These are phyloP conservation scores for Holothuria glaberrima DNA, from an alignment of 35 echinoderm and acorn worm genomes.

Conservation along the genomic window DNA sequence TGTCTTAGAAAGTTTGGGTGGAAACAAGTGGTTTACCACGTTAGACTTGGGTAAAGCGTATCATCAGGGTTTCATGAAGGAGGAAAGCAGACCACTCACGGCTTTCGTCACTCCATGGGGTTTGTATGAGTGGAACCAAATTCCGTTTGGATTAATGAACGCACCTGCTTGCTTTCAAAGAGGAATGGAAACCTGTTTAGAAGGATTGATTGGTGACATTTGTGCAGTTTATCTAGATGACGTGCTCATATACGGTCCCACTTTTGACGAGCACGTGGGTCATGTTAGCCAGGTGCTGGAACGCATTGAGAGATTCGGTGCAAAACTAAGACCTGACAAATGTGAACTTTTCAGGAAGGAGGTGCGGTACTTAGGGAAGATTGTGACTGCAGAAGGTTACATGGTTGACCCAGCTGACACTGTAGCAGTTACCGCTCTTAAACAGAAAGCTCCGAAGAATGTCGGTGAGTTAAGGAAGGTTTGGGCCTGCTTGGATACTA, in stretches of 20 bases:
- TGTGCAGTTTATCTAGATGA: constrained; percentile 60
- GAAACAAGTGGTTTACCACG: constrained; percentile 62
- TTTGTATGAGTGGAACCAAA: constrained; percentile 51
- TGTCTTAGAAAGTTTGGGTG: constrained; percentile 31
- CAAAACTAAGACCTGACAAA: constrained; percentile 60
- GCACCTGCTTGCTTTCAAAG: constrained; percentile 56
- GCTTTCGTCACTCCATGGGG: constrained; percentile 62
- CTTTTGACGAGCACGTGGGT: constrained; percentile 62
- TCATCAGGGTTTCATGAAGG: constrained; percentile 9
- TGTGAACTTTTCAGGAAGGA: constrained; percentile 60
- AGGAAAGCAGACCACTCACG: constrained; percentile 28
- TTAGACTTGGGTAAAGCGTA: constrained; percentile 66
- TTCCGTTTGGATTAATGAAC: constrained; percentile 52
- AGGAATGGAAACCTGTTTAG: constrained; percentile 58
- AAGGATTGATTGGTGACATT: constrained; percentile 37
- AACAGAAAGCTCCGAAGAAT: constrained; percentile 54
- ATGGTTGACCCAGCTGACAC: constrained; percentile 55
- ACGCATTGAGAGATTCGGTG: constrained; percentile 24
- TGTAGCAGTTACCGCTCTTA: constrained; percentile 41
- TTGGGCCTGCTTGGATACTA: constrained; percentile 72
- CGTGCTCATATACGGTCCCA: constrained; percentile 50
- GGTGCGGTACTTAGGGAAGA: constrained; percentile 52
- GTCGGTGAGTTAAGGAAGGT: constrained; percentile 62
- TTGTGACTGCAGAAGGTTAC: constrained; percentile 42
- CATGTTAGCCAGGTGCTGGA: constrained; percentile 47